These are phyloP conservation scores for Polydrusus tereticollis DNA, from an alignment of 2,888 invertebrate genomes.

Conservation along the genomic window DNA sequence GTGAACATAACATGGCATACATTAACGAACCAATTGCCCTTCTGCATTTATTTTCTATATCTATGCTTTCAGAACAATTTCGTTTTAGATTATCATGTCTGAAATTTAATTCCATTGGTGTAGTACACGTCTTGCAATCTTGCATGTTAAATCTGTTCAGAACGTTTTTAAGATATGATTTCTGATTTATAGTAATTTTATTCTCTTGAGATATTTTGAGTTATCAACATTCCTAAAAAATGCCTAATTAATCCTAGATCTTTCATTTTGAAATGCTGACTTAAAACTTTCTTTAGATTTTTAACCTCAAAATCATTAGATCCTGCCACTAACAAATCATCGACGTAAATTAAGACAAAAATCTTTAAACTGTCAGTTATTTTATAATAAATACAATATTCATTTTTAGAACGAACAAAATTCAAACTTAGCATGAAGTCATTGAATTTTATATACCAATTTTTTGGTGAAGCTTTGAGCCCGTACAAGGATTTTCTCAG, in stretches of 20 bases:
- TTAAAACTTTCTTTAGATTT: slow-evolving; percentile 12
- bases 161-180: slow-evolving; percentile 29
- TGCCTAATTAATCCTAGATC: slow-evolving; percentile 35
- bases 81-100: slow-evolving; percentile 13
- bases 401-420: slow-evolving; percentile 24
- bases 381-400: slow-evolving; percentile 4
- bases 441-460: slow-evolving; percentile 51
- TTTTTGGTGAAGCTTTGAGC: slow-evolving; percentile 32
- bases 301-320: slow-evolving; percentile 22
- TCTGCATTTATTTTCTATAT: slow-evolving; percentile 29
- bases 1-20: slow-evolving; percentile 47
- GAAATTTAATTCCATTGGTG: slow-evolving; percentile 30
- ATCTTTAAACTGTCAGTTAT: neutral
- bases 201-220: slow-evolving; percentile 26
- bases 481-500: no score
- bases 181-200: slow-evolving; percentile 32
- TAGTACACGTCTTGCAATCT: slow-evolving; percentile 13
- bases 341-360: slow-evolving; percentile 39
- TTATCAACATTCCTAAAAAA: slow-evolving; percentile 42
- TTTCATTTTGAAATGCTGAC: slow-evolving; percentile 9
- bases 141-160: slow-evolving; percentile 20
- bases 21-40: slow-evolving; percentile 40
- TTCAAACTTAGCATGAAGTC: slow-evolving; percentile 31
- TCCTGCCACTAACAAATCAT: slow-evolving; percentile 31
- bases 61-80: slow-evolving; percentile 9